Evolutionary conservation across 2,888 invertebrate species (phyloP), one percentile per base, ranked within the genome.

Genomic region (Sinotaia quadrata): DNA sequence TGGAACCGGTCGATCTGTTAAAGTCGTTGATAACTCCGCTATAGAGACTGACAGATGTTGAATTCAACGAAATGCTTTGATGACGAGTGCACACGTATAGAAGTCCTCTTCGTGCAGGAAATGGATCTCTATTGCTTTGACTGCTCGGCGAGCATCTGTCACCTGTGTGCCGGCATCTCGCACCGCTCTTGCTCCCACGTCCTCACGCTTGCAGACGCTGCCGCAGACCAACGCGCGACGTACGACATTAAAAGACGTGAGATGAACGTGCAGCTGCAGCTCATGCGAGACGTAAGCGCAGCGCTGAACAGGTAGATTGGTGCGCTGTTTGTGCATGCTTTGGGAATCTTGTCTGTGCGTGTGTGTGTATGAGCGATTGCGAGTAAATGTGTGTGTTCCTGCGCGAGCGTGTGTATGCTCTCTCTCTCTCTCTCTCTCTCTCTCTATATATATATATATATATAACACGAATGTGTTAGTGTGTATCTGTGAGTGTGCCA

Each of bases 121-220:
- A 44, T 54, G 18, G 74, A 74, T 57, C 59, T 74, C 29, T 74
- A 60, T 33, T 74, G 74, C 31, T 60, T 60, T 10, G 71, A 71
- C 37, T 71, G 71, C 41, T 12, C 15, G 10, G 49, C 21, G 18
- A 41, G 44, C 18, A 69, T 74, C 27, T 74, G 74, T 49, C 74
- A 74, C 60, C 56, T 74, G 47, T 74, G 74, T 61, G 71, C 74
- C 8, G 74, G 74, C 44, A 69, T 71, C 51, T 56, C 63, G 2
- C 74, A 74, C n/a, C 47, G 71, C 27, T 58, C 65, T n/a, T 71
- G 74, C 29, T 41, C 52, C 27, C 63, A 67, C 27, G 71, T 73
- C 7, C 27, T 73, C 29, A 66, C 71, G 2, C 47, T 69, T n/a
- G 44, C 18, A 4, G 71, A 73, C n/a, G 71, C 71, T 2, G 71